Evolutionary conservation across 2,113 vertebrate species (phyloP).

Genomic region (Upupa epops): DNA sequence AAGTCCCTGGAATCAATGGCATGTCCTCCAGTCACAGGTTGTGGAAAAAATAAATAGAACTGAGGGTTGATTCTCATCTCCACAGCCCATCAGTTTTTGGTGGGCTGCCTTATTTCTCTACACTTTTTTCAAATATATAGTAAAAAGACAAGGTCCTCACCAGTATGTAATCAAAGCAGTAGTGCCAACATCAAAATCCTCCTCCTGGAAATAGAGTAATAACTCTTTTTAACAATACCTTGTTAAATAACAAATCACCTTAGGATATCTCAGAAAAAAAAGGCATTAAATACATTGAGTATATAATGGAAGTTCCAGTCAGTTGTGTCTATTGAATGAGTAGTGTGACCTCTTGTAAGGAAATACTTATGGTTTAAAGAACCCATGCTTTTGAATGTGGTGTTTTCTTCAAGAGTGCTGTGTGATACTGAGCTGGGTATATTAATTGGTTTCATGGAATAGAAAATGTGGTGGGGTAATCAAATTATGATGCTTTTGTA

Average conservation of each 20-base stretch:
- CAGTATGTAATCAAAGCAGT: neutral
- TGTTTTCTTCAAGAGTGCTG: neutral
- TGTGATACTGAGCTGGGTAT: neutral
- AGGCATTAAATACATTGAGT: neutral
- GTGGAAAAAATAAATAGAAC: neutral
- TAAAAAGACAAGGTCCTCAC: neutral
- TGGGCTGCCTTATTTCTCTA: neutral
- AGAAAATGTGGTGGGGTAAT: neutral
- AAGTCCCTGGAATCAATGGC: neutral
- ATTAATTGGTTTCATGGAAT: neutral
- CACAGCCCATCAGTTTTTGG: neutral
- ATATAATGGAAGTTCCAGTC: neutral
- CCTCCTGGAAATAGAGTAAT: neutral
- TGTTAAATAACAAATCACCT: neutral
- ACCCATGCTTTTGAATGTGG: neutral
- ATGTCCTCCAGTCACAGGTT: neutral
- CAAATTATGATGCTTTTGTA: neutral
- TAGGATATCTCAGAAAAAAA: neutral
- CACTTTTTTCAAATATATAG: neutral
- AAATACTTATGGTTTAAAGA: neutral
- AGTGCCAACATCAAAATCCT: neutral
- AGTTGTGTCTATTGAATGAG: neutral
- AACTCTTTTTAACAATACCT: neutral
- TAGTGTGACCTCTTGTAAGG: neutral
- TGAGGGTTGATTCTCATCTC: neutral